Percentiles rank a stretch among this genome's conserved stretches.
These are phyloP conservation scores for Colostygia pectinataria DNA, from an alignment of 2,888 invertebrate genomes.

Conservation along the genomic window DNA sequence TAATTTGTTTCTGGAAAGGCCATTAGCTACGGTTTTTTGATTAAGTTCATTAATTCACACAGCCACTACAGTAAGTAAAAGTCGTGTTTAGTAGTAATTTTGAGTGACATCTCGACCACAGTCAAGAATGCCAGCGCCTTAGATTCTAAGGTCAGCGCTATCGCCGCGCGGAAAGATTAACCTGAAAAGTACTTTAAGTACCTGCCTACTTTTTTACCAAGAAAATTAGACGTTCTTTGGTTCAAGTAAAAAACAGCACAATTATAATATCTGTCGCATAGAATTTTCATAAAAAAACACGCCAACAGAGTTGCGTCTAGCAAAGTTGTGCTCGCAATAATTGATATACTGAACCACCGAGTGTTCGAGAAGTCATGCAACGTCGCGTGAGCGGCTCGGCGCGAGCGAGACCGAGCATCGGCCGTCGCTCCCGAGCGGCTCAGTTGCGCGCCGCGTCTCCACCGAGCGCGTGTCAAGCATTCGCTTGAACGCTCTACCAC, in stretches of 20 bases:
- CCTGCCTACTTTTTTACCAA: too few species aligned
- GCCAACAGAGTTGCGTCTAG: too few species aligned
- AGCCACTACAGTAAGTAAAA: neutral
- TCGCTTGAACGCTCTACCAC: conserved; percentile 4
- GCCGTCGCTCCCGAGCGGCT: conserved; percentile 8
- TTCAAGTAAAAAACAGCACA: too few species aligned
- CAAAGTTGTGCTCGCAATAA: neutral
- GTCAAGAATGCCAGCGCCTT: too few species aligned
- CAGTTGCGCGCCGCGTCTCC: conserved; percentile 15
- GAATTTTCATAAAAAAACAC: too few species aligned
- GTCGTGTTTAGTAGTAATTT: too few species aligned
- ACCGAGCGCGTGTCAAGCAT: conserved; percentile 9
- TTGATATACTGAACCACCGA: neutral
- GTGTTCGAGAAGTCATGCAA: conserved; percentile 14
- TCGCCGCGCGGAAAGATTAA: too few species aligned
- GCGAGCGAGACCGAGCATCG: conserved; percentile 17
- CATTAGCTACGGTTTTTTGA: neutral
- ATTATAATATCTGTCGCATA: too few species aligned
- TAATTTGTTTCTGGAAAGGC: conserved; percentile 12
- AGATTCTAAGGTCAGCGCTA: too few species aligned
- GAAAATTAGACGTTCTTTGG: too few species aligned
- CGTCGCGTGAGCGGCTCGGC: conserved; percentile 14
- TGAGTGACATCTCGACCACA: too few species aligned
- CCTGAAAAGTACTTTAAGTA: too few species aligned
- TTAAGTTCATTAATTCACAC: neutral